Evolutionary conservation across 2,113 vertebrate genomes (phyloP).

Genomic region (Tragelaphus scriptus): DNA sequence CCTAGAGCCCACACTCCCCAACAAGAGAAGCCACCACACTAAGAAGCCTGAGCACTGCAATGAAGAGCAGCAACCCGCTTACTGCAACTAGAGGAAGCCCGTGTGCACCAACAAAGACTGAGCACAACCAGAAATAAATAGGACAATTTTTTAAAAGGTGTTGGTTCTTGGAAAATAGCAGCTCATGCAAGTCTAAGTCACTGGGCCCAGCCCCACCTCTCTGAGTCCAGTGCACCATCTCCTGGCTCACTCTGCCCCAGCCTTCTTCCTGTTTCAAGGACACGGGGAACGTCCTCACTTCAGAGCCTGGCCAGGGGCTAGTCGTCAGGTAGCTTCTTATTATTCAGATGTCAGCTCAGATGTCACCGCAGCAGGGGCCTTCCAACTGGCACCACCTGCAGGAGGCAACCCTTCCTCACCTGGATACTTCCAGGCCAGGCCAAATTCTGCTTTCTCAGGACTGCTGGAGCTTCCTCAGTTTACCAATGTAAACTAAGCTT

Average conservation of each 20-base stretch:
- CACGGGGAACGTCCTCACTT: neutral
- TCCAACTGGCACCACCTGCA: neutral
- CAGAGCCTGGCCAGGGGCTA: neutral
- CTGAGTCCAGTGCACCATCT: neutral
- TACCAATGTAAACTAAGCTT: neutral
- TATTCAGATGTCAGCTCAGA: neutral
- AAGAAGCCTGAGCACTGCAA: rapidly evolving
- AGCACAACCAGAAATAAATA: neutral
- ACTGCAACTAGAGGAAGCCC: neutral
- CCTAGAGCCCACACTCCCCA: neutral
- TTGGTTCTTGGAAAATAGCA: neutral
- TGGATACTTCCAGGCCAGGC: neutral
- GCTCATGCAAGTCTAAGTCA: neutral
- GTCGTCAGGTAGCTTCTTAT: neutral
- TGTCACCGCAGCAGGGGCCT: neutral
- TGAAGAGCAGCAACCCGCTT: neutral
- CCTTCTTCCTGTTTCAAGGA: neutral
- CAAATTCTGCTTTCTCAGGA: neutral
- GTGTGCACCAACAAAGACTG: neutral
- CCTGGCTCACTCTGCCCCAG: neutral
- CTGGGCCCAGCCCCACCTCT: neutral
- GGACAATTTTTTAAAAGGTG: rapidly evolving
- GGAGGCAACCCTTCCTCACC: neutral
- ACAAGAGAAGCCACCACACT: neutral
- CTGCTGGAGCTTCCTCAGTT: neutral